Percentiles rank a stretch among this genome's conserved stretches.
phyloP scores from a whole-genome alignment of 2,797 vertebrate genomes.

The Varecia variegata region DNA sequence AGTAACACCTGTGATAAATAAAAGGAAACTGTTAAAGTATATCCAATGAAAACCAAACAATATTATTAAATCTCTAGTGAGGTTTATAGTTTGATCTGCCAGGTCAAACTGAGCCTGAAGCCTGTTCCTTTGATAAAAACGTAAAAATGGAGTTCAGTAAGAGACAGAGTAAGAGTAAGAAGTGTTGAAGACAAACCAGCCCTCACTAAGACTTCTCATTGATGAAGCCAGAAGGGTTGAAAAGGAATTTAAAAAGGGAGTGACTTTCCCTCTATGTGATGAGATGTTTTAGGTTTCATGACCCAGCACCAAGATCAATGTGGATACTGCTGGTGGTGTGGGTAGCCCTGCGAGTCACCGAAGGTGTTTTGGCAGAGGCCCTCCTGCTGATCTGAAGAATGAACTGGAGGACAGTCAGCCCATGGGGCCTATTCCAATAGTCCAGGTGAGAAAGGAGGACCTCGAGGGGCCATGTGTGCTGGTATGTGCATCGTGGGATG shows the following conservation, averaged over 20 bases:
- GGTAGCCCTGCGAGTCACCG: not conserved
- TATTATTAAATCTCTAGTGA: not conserved
- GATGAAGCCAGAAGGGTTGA: not conserved
- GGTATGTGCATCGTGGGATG: fast-evolving
- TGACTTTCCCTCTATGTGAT: not conserved
- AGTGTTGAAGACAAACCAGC: not conserved
- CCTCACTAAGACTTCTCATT: not conserved
- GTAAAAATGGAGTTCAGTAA: not conserved
- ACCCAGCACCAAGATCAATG: not conserved
- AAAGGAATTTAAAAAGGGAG: not conserved
- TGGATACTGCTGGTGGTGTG: not conserved
- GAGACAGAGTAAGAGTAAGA: not conserved
- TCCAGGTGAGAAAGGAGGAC: not conserved
- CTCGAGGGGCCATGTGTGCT: not conserved
- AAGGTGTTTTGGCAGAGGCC: not conserved
- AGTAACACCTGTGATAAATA: not conserved
- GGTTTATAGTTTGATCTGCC: not conserved
- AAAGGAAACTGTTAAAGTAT: not conserved
- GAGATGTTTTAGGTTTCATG: not conserved
- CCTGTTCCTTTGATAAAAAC: not conserved
- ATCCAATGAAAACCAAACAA: not conserved
- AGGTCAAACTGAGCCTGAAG: not conserved
- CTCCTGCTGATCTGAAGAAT: not conserved
- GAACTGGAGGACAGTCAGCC: not conserved
- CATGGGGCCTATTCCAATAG: not conserved